phyloP scores from a whole-genome alignment of 2,797 vertebrate species.

The Vespertilio murinus region DNA sequence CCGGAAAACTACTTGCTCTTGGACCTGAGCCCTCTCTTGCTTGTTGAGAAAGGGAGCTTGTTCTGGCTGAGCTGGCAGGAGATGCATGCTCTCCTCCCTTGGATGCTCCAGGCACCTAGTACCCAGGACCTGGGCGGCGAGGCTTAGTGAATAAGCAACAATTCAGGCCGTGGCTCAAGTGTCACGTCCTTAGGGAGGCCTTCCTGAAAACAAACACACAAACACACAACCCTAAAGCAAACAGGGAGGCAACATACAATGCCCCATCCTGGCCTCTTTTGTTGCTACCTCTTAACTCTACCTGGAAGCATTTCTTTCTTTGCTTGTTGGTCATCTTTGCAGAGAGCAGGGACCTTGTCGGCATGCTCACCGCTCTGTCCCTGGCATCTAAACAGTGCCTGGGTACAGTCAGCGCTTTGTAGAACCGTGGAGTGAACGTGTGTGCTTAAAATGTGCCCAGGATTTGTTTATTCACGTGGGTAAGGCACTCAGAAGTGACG shows the following conservation, averaged over 20 bases:
- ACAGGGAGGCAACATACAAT: background rate
- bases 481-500: background rate
- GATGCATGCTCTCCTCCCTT: background rate
- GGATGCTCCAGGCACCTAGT: background rate
- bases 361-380: background rate
- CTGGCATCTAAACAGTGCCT: background rate
- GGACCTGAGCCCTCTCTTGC: slow-evolving; percentile 35
- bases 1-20: slow-evolving; percentile 44
- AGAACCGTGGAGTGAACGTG: background rate
- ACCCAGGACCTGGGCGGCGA: background rate
- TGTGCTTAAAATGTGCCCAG: background rate
- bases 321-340: background rate
- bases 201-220: background rate
- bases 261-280: background rate
- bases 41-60: slow-evolving; percentile 46
- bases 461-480: background rate
- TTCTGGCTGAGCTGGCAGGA: slow-evolving; percentile 14
- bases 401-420: background rate
- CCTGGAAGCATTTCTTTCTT: background rate
- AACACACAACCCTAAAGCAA: background rate
- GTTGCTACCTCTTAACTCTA: background rate
- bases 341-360: background rate
- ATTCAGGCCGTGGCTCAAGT: background rate
- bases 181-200: background rate
- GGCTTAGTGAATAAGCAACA: background rate